Base-by-base conservation (phyloP, 1,140 invertebrate genomes). In the Cydia strobilella region DNA sequence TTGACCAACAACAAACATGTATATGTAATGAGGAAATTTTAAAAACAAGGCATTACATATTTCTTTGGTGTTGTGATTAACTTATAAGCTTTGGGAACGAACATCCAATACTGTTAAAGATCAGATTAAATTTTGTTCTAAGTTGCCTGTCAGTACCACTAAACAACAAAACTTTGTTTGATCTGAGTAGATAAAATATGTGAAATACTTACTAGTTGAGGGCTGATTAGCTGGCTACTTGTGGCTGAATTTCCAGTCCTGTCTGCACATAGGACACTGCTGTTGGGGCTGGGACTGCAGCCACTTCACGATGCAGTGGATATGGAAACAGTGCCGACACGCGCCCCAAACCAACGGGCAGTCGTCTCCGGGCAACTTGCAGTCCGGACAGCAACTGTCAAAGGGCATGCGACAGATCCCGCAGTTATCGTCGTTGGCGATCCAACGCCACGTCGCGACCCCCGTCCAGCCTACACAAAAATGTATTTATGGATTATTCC, bases 221-320 rank as follows among this genome's bases (percentile, higher is more conserved):
- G 2, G 18, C 18, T 59, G 1, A 9, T 12, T 23, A 20, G 54
- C 12, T 59, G 7, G 81, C 86, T 94, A 95, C 85, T 95, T 95
- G 85, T 95, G 95, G 93, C 98, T 98, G 92, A 99, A 99, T 92
- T 99, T 99, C 99, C 99, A 99, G 88, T 99, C 98, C 90, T 99
- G 98, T 83, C 99, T 95, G 93, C 99, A 99, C 98, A 99, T 99
- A 77, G 99, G 99, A 90, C 99, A 99, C 87, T 98, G 96, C 87
- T 99, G 98, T 90, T 98, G 97, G 88, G 98, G 97, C 93, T 99
- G 98, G 18, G 98, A 97, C 86, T 99, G 98, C 51, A 99, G 94
- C 99, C 99, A 99, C 95, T 99, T 99, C 92, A 99, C 98, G 86
- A 99, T 99, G 92, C 99, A 99, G 93, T 99, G 99, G 90, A 99